Evolutionary conservation across 2,888 invertebrate genomes (phyloP).

Genomic region (Apamea anceps): DNA sequence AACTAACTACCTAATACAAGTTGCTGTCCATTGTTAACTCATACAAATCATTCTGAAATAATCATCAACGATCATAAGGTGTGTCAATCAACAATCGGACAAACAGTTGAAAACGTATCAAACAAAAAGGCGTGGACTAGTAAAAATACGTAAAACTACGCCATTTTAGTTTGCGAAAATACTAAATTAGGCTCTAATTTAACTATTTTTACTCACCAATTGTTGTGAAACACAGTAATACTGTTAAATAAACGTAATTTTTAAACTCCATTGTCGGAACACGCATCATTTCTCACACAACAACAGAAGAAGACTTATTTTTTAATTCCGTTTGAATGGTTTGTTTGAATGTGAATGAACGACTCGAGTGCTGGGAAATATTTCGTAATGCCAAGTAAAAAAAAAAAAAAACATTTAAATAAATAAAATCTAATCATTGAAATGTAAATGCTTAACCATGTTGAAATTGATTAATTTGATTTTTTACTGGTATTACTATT

Average conservation of each 20-base stretch:
- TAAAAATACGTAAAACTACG: conserved; percentile 31
- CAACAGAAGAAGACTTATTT: conserved; percentile 47
- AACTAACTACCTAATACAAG: too few relatives aligned
- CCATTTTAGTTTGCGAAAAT: conserved; percentile 32
- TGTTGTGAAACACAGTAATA: conserved; percentile 72
- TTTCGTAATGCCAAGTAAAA: background rate
- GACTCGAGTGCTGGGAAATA: background rate
- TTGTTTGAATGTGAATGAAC: conserved; percentile 58
- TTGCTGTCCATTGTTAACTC: background rate
- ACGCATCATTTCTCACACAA: conserved; percentile 50
- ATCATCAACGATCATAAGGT: conserved; percentile 39
- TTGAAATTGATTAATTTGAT: rapidly evolving
- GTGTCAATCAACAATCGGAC: conserved; percentile 48
- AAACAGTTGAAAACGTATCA: conserved; percentile 20
- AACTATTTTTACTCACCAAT: conserved; percentile 76
- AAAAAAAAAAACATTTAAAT: background rate
- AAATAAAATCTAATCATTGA: background rate
- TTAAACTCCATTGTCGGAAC: conserved; percentile 73
- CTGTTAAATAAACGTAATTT: conserved; percentile 71
- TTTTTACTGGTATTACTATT: background rate
- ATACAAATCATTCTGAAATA: background rate
- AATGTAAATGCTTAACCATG: background rate
- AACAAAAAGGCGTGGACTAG: conserved; percentile 47
- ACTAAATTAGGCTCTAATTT: background rate
- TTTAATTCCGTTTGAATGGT: conserved; percentile 63